Percentiles rank a stretch among this genome's conserved stretches.
Conservation (phyloP, 2,113 vertebrate genomes). For the Mirza zaza region DNA sequence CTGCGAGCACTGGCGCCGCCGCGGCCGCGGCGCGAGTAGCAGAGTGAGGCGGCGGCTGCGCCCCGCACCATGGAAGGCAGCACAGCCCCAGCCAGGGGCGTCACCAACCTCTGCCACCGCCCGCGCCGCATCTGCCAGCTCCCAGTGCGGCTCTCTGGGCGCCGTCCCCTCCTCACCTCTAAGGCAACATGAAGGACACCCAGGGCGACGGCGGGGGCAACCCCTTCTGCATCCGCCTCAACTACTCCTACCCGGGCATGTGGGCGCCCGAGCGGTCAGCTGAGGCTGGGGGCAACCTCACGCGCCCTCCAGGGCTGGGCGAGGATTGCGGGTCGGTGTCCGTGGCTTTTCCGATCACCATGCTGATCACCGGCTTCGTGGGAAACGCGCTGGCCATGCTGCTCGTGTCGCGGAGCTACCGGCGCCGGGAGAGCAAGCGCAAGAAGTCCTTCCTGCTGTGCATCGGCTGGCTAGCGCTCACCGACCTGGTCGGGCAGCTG, state of each 20-base stretch:
- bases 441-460: slow-evolving; percentile 95
- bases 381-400: slow-evolving; percentile 94
- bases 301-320: slow-evolving; percentile 55
- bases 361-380: slow-evolving; percentile 95
- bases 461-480: slow-evolving; percentile 94
- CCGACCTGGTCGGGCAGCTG: slow-evolving; percentile 94
- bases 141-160: background rate
- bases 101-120: background rate
- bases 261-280: slow-evolving; percentile 63
- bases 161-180: background rate
- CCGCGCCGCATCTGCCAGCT: background rate
- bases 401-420: slow-evolving; percentile 91
- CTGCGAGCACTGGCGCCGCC: background rate
- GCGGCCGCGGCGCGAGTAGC: background rate
- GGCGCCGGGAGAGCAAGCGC: slow-evolving; percentile 89
- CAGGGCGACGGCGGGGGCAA: slow-evolving; percentile 51
- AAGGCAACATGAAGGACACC: slow-evolving; percentile 61
- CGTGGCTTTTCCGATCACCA: slow-evolving; percentile 91
- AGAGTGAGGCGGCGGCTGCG: background rate
- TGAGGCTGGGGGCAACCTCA: slow-evolving; percentile 70
- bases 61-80: slow-evolving; percentile 65
- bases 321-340: slow-evolving; percentile 87
- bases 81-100: background rate
- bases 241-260: slow-evolving; percentile 74
- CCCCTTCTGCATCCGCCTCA: slow-evolving; percentile 58